Evolutionary conservation across 2,888 invertebrate species (phyloP).

Genomic region (Nomada ruficornis): DNA sequence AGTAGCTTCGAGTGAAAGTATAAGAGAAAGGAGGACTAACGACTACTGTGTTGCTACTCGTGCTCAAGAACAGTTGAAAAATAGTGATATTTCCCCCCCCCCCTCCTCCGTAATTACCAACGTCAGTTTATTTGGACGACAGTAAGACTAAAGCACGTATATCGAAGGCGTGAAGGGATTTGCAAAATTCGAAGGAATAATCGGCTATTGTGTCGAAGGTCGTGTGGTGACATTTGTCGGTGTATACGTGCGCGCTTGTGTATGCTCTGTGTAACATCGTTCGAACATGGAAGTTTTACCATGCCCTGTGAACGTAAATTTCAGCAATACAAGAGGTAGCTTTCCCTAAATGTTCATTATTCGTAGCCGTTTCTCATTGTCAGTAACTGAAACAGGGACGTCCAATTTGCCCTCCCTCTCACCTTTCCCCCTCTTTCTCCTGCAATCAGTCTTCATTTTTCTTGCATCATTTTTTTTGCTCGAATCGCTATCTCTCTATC

Average conservation of each 20-base stretch:
- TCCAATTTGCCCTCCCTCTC: not conserved
- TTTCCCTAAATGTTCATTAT: not conserved
- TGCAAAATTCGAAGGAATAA: too few species aligned
- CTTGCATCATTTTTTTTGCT: not conserved
- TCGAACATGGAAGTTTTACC: conserved; percentile 92
- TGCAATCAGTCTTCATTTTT: too few species aligned
- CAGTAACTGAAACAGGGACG: not conserved
- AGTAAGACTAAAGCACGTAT: not conserved
- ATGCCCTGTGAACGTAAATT: conserved; percentile 91
- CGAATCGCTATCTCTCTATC: not conserved
- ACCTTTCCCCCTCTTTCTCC: not conserved
- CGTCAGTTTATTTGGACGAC: not conserved
- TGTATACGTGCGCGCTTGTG: not conserved
- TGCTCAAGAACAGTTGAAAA: not conserved
- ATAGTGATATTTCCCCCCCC: not conserved
- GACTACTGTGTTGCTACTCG: not conserved
- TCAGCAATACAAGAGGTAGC: conserved; percentile 91
- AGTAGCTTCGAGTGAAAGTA: conserved; percentile 60
- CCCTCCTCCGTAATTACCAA: not conserved
- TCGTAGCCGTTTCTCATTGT: not conserved
- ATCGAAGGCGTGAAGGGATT: not conserved
- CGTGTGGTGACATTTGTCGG: conserved; percentile 28
- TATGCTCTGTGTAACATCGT: conserved; percentile 16
- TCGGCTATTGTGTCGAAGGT: conserved; percentile 7
- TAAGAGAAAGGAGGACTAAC: conserved; percentile 25